A percentile compares a stretch with the other conserved stretches of the same genome.
Evolutionary conservation across 92 coral and sea anemone species (phyloP).

Genomic region (Pocillopora grandis): DNA sequence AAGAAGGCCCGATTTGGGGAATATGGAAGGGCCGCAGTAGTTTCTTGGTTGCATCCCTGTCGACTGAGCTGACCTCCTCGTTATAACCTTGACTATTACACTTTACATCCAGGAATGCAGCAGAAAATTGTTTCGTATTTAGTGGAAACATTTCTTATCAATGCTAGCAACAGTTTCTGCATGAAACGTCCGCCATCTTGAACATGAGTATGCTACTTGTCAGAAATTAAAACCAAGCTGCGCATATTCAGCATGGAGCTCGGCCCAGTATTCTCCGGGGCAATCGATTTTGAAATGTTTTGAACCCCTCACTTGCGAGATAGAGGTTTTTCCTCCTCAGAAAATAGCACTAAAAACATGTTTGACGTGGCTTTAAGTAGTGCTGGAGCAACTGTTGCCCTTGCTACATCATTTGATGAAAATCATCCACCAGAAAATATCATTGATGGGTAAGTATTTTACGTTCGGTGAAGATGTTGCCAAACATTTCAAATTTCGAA

Average conservation of each 20-base stretch:
- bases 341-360: constrained; percentile 43
- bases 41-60: constrained; percentile 13
- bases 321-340: neutral
- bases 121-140: constrained; percentile 25
- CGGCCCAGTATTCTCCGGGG: neutral
- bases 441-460: constrained; percentile 80
- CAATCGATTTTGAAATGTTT: neutral
- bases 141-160: constrained; percentile 4
- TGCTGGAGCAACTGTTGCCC: constrained; percentile 87
- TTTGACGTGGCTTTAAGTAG: constrained; percentile 86
- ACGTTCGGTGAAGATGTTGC: neutral
- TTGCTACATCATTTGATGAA: constrained; percentile 84
- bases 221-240: neutral
- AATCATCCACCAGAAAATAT: constrained; percentile 94
- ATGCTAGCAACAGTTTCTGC: neutral
- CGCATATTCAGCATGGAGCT: constrained; percentile 1
- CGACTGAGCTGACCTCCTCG: neutral
- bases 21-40: constrained; percentile 13
- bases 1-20: too few species aligned
- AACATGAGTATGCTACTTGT: constrained; percentile 1
- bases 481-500: neutral
- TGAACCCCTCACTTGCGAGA: neutral
- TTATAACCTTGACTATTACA: constrained; percentile 36
- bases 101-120: constrained; percentile 34
- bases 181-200: constrained; percentile 18